A percentile compares a stretch with the other conserved stretches of the same genome.
phyloP scores from a whole-genome alignment of 1,140 invertebrate genomes.

The Geopemphigus sp. region DNA sequence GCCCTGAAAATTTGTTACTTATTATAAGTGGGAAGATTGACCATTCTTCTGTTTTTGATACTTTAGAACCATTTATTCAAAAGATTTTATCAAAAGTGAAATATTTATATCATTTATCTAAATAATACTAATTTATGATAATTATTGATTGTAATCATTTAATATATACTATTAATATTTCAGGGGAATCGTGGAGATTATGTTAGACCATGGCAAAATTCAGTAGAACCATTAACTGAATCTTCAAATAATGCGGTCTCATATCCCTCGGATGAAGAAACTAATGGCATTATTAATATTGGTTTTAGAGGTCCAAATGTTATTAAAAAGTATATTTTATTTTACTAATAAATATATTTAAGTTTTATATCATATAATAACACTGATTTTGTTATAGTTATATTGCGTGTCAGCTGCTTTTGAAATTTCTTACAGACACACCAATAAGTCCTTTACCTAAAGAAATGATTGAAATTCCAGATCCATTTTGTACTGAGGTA shows the following conservation, averaged over 20 bases:
- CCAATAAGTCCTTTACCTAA: slow-evolving; percentile 79
- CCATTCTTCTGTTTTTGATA: slow-evolving; percentile 72
- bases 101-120: not conserved
- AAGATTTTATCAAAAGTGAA: slow-evolving; percentile 64
- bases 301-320: slow-evolving; percentile 81
- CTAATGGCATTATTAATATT: slow-evolving; percentile 75
- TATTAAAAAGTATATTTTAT: not conserved
- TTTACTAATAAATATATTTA: not conserved
- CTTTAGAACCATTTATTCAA: slow-evolving; percentile 70
- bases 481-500: slow-evolving; percentile 78
- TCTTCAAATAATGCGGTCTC: slow-evolving; percentile 59
- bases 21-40: slow-evolving; percentile 81
- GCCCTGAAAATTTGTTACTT: slow-evolving; percentile 84
- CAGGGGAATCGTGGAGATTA: slow-evolving; percentile 63
- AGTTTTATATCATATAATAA: not conserved
- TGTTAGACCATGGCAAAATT: slow-evolving; percentile 71
- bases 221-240: slow-evolving; percentile 65
- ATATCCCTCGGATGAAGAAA: slow-evolving; percentile 84
- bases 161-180: slow-evolving; percentile 52
- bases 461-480: slow-evolving; percentile 79
- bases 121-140: not conserved
- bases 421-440: slow-evolving; percentile 82
- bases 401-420: slow-evolving; percentile 66
- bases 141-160: not conserved
- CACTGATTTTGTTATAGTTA: slow-evolving; percentile 57